phyloP scores from a whole-genome alignment of 2,888 invertebrate species.

The Brachylomia viminalis region DNA sequence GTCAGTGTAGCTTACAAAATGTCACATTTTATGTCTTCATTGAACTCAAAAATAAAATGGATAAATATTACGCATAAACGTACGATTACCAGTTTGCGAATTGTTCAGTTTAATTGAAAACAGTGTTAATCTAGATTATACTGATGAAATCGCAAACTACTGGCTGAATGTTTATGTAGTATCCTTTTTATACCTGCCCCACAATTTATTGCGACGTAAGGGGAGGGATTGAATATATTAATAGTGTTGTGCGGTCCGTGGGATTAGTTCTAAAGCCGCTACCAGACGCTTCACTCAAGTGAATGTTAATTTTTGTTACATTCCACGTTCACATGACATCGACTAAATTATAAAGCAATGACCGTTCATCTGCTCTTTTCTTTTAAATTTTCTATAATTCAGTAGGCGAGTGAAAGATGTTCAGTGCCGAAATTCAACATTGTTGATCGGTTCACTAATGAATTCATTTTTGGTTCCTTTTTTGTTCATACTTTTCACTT shows the following conservation, averaged over 20 bases:
- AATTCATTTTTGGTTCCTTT: not conserved
- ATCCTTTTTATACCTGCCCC: slow-evolving; percentile 52
- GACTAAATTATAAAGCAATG: not conserved
- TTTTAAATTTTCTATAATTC: not conserved
- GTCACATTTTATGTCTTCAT: too few relatives aligned
- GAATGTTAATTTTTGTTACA: not conserved
- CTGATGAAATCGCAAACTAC: slow-evolving; percentile 51
- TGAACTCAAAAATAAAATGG: not conserved
- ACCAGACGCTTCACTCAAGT: not conserved
- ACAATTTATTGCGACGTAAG: slow-evolving; percentile 25
- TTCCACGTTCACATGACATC: not conserved
- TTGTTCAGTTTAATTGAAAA: slow-evolving; percentile 45
- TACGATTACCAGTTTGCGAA: slow-evolving; percentile 9
- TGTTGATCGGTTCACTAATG: not conserved
- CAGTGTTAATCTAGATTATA: slow-evolving; percentile 56
- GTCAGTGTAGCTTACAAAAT: too few relatives aligned
- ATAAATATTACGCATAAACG: not conserved
- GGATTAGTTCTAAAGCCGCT: not conserved
- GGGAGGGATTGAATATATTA: slow-evolving; percentile 29
- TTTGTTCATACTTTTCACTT: not conserved
- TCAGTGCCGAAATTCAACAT: not conserved
- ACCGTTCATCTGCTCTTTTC: not conserved
- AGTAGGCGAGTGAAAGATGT: not conserved
- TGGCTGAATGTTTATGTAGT: slow-evolving; percentile 16
- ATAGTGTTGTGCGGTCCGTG: slow-evolving; percentile 1